Conservation (phyloP, 2,113 vertebrate species). For the Carlito syrichta region DNA sequence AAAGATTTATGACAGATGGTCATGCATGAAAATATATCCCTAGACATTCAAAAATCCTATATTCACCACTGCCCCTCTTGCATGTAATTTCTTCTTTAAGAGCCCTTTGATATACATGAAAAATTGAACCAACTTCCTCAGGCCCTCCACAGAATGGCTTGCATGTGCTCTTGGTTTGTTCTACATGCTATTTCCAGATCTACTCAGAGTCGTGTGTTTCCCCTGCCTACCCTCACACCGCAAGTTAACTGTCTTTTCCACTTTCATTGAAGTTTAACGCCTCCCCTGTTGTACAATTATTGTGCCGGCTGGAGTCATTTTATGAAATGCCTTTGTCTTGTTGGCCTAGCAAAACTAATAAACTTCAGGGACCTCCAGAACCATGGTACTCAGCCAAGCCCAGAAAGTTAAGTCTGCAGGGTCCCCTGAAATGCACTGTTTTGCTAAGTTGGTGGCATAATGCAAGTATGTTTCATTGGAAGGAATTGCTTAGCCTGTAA, state of each 20-base stretch:
- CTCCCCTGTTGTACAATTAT: neutral
- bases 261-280: neutral
- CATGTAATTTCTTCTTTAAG: constrained; percentile 6
- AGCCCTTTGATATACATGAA: neutral
- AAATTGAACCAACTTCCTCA: neutral
- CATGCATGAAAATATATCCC: neutral
- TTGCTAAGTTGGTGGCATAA: neutral
- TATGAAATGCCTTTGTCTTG: neutral
- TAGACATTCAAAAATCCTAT: neutral
- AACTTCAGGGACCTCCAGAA: neutral
- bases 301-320: neutral
- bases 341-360: constrained; percentile 41
- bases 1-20: neutral
- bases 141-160: neutral
- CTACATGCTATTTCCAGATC: neutral
- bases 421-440: neutral
- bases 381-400: neutral
- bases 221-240: neutral
- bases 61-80: neutral
- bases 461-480: neutral
- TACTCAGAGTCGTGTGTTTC: neutral
- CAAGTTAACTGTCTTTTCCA: constrained; percentile 11
- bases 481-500: neutral
- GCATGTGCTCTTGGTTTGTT: neutral
- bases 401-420: neutral